Evolutionary conservation across 2,888 invertebrate genomes (phyloP).

Genomic region (Cartodere bifasciata): DNA sequence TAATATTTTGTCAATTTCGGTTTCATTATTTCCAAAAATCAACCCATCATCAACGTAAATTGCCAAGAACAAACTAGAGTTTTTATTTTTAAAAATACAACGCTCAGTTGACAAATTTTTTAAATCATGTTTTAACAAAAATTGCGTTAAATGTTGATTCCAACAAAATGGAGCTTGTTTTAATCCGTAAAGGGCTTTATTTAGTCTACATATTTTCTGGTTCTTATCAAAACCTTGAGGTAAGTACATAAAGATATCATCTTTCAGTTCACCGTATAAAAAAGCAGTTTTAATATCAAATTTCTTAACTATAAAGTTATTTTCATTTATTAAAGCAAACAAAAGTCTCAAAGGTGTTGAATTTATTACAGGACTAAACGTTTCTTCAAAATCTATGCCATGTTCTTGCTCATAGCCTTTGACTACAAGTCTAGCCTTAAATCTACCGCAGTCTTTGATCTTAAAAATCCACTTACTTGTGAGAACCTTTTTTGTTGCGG

Average conservation of each 20-base stretch:
- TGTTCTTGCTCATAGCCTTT: slow-evolving; percentile 14
- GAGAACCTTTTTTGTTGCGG: slow-evolving; percentile 12
- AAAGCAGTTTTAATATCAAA: slow-evolving; percentile 5
- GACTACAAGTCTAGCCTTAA: slow-evolving; percentile 15
- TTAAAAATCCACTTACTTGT: slow-evolving; percentile 17
- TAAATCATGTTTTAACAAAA: no score
- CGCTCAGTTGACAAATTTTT: no score
- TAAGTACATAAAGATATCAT: neutral
- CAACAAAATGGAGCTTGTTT: no score
- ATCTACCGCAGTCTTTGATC: slow-evolving; percentile 15
- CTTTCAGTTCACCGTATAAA: slow-evolving; percentile 1
- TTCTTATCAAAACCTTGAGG: slow-evolving; percentile 2
- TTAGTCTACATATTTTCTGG: no score
- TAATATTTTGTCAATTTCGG: no score
- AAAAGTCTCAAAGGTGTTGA: slow-evolving; percentile 8
- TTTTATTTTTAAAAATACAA: no score
- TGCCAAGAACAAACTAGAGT: no score
- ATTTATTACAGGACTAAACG: slow-evolving; percentile 9
- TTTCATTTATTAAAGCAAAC: slow-evolving; percentile 6
- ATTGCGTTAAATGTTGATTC: no score
- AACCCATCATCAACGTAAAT: no score
- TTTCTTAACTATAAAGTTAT: neutral
- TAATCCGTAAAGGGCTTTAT: no score
- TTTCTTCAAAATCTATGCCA: slow-evolving; percentile 10
- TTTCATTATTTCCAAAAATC: no score